Evolutionary conservation across 2,888 invertebrate species (phyloP).

Genomic region (Lobophora halterata): DNA sequence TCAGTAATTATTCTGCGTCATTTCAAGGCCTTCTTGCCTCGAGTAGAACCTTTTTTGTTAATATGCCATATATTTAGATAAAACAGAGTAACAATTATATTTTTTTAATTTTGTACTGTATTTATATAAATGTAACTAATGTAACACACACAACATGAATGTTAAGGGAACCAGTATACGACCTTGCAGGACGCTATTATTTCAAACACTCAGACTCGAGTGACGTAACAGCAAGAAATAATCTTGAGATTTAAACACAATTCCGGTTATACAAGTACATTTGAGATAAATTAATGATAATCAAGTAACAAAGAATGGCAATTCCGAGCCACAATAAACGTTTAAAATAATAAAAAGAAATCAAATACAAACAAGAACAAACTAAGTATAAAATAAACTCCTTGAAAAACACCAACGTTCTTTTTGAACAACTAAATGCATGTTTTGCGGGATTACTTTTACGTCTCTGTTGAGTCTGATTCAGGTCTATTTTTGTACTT

Average conservation of each 20-base stretch:
- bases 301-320: conserved; percentile 2
- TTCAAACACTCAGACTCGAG: conserved; percentile 27
- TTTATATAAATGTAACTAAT: too few relatives aligned
- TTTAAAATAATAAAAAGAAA: not conserved
- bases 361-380: too few relatives aligned
- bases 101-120: too few relatives aligned
- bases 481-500: too few relatives aligned
- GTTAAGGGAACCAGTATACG: conserved; percentile 17
- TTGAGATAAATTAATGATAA: conserved; percentile 9
- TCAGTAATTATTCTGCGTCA: conserved; percentile 19
- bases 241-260: conserved; percentile 30
- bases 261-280: conserved; percentile 26
- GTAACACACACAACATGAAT: conserved; percentile 17
- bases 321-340: not conserved
- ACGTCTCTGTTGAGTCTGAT: too few relatives aligned
- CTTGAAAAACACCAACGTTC: too few relatives aligned
- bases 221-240: conserved; percentile 31
- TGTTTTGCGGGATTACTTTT: too few relatives aligned
- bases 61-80: too few relatives aligned
- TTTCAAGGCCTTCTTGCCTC: too few relatives aligned
- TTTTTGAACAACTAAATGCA: too few relatives aligned
- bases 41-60: too few relatives aligned
- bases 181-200: conserved; percentile 27
- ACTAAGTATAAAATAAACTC: not conserved
- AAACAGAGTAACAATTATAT: too few relatives aligned